These are phyloP conservation scores for Drosophila sechellia DNA, from an alignment of 1,140 invertebrate species.

Conservation along the genomic window DNA sequence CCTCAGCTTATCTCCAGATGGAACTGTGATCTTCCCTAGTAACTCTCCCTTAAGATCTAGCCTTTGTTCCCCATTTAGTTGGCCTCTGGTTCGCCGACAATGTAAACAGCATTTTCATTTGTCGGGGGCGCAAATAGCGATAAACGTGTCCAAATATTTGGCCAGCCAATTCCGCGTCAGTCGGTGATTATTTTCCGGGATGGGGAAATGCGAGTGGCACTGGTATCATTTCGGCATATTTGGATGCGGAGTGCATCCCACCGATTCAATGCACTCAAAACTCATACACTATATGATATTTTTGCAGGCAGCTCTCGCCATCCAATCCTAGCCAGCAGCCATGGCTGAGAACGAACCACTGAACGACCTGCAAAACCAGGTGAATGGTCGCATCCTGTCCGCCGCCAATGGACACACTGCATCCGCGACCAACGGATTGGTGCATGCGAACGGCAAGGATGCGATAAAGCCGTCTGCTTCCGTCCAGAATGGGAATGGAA, in stretches of 20 bases:
- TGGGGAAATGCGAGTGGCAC: constrained; percentile 32
- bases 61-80: constrained; percentile 22
- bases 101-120: constrained; percentile 30
- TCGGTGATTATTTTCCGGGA: constrained; percentile 34
- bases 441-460: constrained; percentile 32
- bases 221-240: constrained; percentile 38
- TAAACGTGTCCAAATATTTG: constrained; percentile 52
- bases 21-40: not conserved
- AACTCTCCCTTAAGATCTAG: constrained; percentile 3
- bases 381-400: constrained; percentile 64
- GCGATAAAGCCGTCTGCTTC: constrained; percentile 21
- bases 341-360: constrained; percentile 74
- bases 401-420: constrained; percentile 53
- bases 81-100: constrained; percentile 13
- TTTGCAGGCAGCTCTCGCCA: constrained; percentile 37
- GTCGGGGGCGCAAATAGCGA: constrained; percentile 36
- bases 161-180: constrained; percentile 43
- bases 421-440: constrained; percentile 32
- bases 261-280: not conserved
- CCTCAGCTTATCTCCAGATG: not conserved
- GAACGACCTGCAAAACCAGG: constrained; percentile 46
- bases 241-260: constrained; percentile 6
- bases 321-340: not conserved
- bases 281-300: not conserved
- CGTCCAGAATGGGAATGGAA: constrained; percentile 28